A percentile compares a stretch with the other conserved stretches of the same genome.
These are phyloP conservation scores for Crematogaster levior DNA, from an alignment of 2,888 invertebrate species.

Conservation along the genomic window DNA sequence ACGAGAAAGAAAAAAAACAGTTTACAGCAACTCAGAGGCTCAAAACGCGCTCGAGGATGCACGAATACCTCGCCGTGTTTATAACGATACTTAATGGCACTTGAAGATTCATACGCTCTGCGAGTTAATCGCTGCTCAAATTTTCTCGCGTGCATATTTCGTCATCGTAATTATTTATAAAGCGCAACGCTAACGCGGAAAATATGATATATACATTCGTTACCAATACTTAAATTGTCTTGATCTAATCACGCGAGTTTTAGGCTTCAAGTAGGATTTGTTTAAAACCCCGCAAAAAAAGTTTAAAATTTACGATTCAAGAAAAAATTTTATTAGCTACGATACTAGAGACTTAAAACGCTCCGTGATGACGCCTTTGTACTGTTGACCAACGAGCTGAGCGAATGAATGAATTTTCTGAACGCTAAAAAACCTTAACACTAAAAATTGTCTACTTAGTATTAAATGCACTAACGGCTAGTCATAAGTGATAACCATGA, in stretches of 20 bases:
- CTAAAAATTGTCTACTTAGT: slow-evolving; percentile 73
- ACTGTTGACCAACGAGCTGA: slow-evolving; percentile 18
- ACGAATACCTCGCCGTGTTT: slow-evolving; percentile 46
- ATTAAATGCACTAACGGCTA: slow-evolving; percentile 60
- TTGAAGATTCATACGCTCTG: slow-evolving; percentile 64
- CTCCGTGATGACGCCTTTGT: background rate
- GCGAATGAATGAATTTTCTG: slow-evolving; percentile 48
- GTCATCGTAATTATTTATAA: background rate
- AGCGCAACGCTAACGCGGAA: background rate
- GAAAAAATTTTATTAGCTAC: slow-evolving; percentile 15
- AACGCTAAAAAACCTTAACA: slow-evolving; percentile 61
- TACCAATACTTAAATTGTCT: background rate
- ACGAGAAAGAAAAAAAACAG: slow-evolving; percentile 65
- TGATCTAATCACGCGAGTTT: background rate
- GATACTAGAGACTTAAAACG: background rate
- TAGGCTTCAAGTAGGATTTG: background rate
- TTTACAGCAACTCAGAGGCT: slow-evolving; percentile 67
- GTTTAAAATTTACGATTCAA: background rate
- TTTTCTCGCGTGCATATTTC: background rate
- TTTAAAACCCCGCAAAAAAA: background rate
- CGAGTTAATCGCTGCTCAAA: slow-evolving; percentile 26
- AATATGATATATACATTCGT: background rate
- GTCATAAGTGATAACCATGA: slow-evolving; percentile 54
- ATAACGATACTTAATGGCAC: slow-evolving; percentile 72
- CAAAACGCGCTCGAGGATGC: slow-evolving; percentile 50